Base-by-base conservation (phyloP, 2,113 vertebrate species). In the Callionymus lyra region DNA sequence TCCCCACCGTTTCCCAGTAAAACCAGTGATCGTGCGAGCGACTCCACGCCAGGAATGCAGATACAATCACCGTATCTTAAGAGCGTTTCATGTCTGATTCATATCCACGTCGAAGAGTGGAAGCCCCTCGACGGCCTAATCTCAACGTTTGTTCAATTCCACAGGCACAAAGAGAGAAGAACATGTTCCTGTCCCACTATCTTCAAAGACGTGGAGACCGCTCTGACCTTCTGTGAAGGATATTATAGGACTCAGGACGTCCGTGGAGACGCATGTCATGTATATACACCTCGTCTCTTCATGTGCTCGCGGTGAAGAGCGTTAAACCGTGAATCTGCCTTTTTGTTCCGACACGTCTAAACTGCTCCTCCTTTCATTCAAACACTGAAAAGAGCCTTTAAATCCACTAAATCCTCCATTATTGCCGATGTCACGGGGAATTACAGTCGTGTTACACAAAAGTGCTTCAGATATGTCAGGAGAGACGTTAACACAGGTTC, bases 191-290 rank as follows among this genome's bases (percentile, higher is more conserved):
- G 63, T 70, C 65, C 62, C 72, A 70, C 68, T 42, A 53, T 81
- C 80, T 79, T 75, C 77, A 82, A 79, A 84, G 76, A 81, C 54
- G 48, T 46, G 72, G 63, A 60, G 65, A 43, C 59, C 37, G 72
- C 54, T 61, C 79, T 89, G 92, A 98, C 92, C 94, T 97, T 95
- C 91, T 88, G 83, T 87, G 91, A 93, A 93, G 89, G 90, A 89
- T 90, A 92, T 91, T 76, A 71, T 88, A 91, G 90, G 92, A 94
- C 91, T 89, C 85, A 84, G 84, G 82, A 80, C 64, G 83, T 88
- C 91, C 89, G 88, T 76, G 76, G 92, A 91, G 91, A 91, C 84
- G 81, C 86, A 86, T 87, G 87, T 89, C 88, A 90, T 89, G 87
- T 88, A 90, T 91, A 91, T 90, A 90, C 92, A 95, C 93, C 89